A percentile compares a stretch with the other conserved stretches of the same genome.
Conservation (phyloP, 1,140 invertebrate genomes). For the Arctopsyche grandis region DNA sequence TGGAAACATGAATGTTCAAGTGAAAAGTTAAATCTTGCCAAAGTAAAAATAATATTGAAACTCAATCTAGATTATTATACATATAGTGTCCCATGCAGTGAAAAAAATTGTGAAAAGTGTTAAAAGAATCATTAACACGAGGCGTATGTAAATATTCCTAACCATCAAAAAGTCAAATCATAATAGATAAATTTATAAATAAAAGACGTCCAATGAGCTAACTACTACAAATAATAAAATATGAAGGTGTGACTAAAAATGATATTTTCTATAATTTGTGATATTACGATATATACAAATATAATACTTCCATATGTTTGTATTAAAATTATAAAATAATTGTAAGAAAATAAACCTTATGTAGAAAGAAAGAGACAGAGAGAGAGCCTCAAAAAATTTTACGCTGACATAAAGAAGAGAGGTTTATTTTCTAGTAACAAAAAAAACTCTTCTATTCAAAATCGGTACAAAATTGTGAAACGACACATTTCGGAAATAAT, state of each 20-base stretch:
- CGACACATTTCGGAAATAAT: no score
- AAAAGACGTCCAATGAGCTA: conserved; percentile 1
- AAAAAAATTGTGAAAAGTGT: neutral
- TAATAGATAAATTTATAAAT: neutral
- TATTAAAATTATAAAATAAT: neutral
- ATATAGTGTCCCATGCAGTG: neutral
- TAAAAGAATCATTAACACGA: neutral
- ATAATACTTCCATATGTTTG: neutral
- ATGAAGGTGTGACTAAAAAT: neutral
- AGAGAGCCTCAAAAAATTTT: no score
- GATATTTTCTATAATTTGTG: conserved; percentile 1
- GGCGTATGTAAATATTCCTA: neutral
- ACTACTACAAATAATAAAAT: neutral
- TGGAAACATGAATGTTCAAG: neutral
- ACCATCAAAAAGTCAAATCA: neutral
- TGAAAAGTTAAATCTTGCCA: neutral
- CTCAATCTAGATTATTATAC: neutral
- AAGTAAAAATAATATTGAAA: neutral
- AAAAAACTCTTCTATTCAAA: neutral
- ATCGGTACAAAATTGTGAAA: neutral
- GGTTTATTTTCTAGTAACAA: no score
- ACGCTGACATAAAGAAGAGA: no score
- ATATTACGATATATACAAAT: conserved; percentile 6
- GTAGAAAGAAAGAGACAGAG: no score
- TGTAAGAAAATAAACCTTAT: no score